Base-by-base conservation (phyloP, 1,140 invertebrate species). In the Microplitis mediator region DNA sequence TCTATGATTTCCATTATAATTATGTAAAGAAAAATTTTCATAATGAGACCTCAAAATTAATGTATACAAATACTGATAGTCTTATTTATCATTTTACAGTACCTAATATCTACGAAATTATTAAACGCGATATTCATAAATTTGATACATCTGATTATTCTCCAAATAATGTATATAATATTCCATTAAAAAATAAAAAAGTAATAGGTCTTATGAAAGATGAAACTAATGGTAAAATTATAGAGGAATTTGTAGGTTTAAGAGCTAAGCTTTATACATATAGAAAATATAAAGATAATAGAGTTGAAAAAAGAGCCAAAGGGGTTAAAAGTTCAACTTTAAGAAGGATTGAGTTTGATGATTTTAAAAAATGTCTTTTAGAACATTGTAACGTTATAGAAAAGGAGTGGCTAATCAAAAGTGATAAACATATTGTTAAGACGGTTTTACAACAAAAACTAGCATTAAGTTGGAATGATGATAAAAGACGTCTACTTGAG, bases 1-100 rank as follows among this genome's bases (percentile, higher is more conserved):
- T 63, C 34, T 82, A 78, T 78, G 76, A 79, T 79, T 86, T 79
- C 39, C 76, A 79, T 64, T 84, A 80, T 76, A 69, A 77, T 58
- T 79, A 76, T 60, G 75, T 79, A 34, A 78, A 74, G 71, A 36
- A 62, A 34, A 78, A 70, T 16, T 80, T 58, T 32, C 6, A 52
- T n/a, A n/a, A 36, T 39, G 56, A 75, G 31, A 2, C 5, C 13
- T 16, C 60, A 3, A 73, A 54, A 34, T 52, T 64, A 23, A 51
- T 51, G 35, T 72, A 72, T 64, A 69, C 35, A 13, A 70, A 72
- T 54, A 75, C 70, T n/a, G 54, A 75, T 39, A 23, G 35, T 64
- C 32, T 23, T 3, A 39, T 39, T 39, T 39, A 39, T 39, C 8
- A 39, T 39, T 39, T 39, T 39, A 39, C 36, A 6, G 36, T 39